Conservation (phyloP, 2,888 invertebrate genomes). For the Nomada lathburiana region DNA sequence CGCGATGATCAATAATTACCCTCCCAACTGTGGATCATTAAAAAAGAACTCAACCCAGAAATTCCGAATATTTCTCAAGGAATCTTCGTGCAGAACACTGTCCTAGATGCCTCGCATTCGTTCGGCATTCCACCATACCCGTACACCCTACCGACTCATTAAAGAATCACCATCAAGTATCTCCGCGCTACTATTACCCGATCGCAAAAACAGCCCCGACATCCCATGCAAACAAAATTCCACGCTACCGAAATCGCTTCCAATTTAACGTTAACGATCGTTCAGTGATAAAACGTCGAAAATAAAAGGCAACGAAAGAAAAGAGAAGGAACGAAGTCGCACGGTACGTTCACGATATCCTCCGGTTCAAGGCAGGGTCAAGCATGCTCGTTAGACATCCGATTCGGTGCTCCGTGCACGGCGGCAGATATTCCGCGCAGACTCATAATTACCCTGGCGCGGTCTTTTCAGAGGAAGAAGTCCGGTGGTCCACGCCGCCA, state of each 20-base stretch:
- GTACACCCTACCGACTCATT: neutral
- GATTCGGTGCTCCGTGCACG: conserved; percentile 11
- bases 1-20: no score
- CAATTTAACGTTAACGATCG: conserved; percentile 18
- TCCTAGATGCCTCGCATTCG: neutral
- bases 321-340: neutral
- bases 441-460: conserved; percentile 43
- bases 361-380: conserved; percentile 34
- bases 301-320: neutral
- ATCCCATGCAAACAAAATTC: conserved; percentile 10
- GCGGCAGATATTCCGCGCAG: conserved; percentile 43
- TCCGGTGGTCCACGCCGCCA: conserved; percentile 33
- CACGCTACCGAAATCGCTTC: conserved; percentile 17
- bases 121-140: neutral
- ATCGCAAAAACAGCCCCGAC: neutral
- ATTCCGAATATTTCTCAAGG: neutral
- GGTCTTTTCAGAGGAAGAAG: conserved; percentile 4
- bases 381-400: conserved; percentile 34
- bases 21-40: no score
- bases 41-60: neutral
- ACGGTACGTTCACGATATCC: neutral
- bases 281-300: conserved; percentile 5
- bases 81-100: neutral
- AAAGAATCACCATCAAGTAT: neutral
- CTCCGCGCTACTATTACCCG: neutral